These are phyloP conservation scores for Rhodophaea formosa DNA, from an alignment of 2,888 invertebrate species.

Conservation along the genomic window DNA sequence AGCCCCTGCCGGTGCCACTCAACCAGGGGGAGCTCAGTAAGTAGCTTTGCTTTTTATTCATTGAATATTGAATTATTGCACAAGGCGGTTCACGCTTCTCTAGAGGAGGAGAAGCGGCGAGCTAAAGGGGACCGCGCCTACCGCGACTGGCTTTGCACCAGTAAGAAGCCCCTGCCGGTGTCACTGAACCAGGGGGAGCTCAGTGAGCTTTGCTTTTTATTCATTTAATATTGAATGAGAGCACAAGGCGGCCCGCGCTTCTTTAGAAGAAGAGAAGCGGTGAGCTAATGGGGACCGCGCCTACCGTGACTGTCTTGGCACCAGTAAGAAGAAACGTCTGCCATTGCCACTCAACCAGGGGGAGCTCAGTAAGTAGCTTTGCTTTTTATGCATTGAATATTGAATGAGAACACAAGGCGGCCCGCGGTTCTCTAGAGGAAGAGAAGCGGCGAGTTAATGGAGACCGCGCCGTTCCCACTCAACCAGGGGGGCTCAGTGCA, in stretches of 20 bases:
- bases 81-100: too few species aligned
- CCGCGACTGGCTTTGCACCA: slow-evolving; percentile 82
- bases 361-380: slow-evolving; percentile 75
- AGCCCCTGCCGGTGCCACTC: slow-evolving; percentile 82
- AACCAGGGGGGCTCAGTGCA: too few species aligned
- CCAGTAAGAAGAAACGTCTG: slow-evolving; percentile 82
- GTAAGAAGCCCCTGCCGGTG: slow-evolving; percentile 83
- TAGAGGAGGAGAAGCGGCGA: too few species aligned
- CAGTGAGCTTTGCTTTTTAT: slow-evolving; percentile 54
- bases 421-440: too few species aligned
- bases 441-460: too few species aligned
- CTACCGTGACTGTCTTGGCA: slow-evolving; percentile 83
- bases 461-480: too few species aligned
- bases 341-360: slow-evolving; percentile 83
- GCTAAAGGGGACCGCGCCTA: too few species aligned
- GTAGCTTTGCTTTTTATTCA: slow-evolving; percentile 28
- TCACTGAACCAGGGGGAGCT: slow-evolving; percentile 83
- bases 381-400: neutral
- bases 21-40: slow-evolving; percentile 83
- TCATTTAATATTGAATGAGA: too few species aligned
- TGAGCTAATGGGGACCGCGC: slow-evolving; percentile 79
- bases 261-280: slow-evolving; percentile 77
- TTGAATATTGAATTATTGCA: too few species aligned
- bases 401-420: too few species aligned
- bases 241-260: slow-evolving; percentile 65